Conservation (phyloP, 1,140 invertebrate genomes). For the Drosophila kanapiae region DNA sequence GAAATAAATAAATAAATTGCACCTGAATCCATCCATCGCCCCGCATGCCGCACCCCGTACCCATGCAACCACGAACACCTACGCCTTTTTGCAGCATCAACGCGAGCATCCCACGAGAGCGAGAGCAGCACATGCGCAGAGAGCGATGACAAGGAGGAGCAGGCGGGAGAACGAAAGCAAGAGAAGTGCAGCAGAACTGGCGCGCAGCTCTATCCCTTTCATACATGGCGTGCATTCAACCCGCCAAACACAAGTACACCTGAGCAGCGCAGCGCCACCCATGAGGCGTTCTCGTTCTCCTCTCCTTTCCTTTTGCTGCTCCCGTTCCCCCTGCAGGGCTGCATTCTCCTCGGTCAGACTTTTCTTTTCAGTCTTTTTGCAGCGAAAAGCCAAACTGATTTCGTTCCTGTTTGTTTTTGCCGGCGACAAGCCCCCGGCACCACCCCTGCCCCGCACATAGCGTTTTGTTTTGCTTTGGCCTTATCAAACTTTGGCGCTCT, state of each 20-base stretch:
- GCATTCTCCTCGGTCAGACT: background rate
- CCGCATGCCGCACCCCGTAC: background rate
- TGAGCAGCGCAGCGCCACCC: constrained; percentile 12
- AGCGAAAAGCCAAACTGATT: constrained; percentile 22
- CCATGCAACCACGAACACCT: background rate
- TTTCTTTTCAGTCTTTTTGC: constrained; percentile 24
- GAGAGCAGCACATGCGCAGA: constrained; percentile 33
- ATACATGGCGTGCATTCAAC: constrained; percentile 73
- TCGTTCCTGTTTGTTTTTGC: constrained; percentile 46
- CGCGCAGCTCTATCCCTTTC: constrained; percentile 26
- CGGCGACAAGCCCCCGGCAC: constrained; percentile 39
- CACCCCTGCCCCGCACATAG: background rate
- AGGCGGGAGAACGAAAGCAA: constrained; percentile 10
- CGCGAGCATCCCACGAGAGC: constrained; percentile 15
- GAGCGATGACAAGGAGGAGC: constrained; percentile 5
- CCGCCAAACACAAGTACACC: constrained; percentile 61
- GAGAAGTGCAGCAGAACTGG: constrained; percentile 32
- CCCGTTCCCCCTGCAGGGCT: background rate
- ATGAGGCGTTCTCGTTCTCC: constrained; percentile 6
- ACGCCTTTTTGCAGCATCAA: constrained; percentile 51
- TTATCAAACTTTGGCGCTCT: constrained; percentile 77
- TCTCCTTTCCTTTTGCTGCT: background rate
- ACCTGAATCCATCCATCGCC: constrained; percentile 48
- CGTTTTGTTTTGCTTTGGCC: constrained; percentile 64
- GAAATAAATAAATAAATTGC: constrained; percentile 84